A percentile compares a stretch with the other conserved stretches of the same genome.
Evolutionary conservation across 2,888 invertebrate species (phyloP).

Genomic region (Sipunculus nudus): DNA sequence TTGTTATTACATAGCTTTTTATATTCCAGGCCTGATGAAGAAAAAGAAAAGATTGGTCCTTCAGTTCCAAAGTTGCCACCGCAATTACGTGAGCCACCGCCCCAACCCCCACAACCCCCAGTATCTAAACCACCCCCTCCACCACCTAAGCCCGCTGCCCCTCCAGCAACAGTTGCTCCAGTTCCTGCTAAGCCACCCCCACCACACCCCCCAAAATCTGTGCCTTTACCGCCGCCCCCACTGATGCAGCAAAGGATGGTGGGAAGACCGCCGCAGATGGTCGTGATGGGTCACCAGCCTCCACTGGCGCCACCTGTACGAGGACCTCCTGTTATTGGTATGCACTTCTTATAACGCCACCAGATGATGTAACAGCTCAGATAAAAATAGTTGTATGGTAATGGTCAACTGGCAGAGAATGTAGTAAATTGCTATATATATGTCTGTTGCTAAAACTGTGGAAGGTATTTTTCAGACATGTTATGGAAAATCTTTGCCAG

Average conservation of each 20-base stretch:
- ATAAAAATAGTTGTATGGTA: too few species aligned
- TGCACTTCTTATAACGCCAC: neutral
- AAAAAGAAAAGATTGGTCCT: slow-evolving; percentile 97
- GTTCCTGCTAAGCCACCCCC: slow-evolving; percentile 50
- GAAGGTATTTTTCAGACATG: too few species aligned
- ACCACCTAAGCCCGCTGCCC: slow-evolving; percentile 38
- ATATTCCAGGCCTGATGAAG: slow-evolving; percentile 79
- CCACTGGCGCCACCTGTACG: slow-evolving; percentile 17
- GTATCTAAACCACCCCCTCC: slow-evolving; percentile 57
- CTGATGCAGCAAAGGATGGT: slow-evolving; percentile 39
- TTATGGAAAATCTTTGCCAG: too few species aligned
- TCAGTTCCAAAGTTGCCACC: slow-evolving; percentile 52
- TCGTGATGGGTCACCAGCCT: slow-evolving; percentile 15
- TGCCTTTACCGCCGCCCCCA: slow-evolving; percentile 28
- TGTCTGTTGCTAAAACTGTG: too few species aligned
- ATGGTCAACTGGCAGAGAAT: too few species aligned
- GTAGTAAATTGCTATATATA: too few species aligned
- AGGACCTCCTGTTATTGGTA: slow-evolving; percentile 4
- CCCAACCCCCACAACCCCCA: slow-evolving; percentile 41
- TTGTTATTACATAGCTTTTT: neutral
- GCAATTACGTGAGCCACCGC: slow-evolving; percentile 46
- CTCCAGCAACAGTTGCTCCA: slow-evolving; percentile 30
- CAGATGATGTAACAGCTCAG: too few species aligned
- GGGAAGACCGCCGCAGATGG: slow-evolving; percentile 15
- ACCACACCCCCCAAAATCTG: slow-evolving; percentile 65